These are phyloP conservation scores for Cyanoramphus novaezelandiae DNA, from an alignment of 2,113 vertebrate genomes.

Conservation along the genomic window DNA sequence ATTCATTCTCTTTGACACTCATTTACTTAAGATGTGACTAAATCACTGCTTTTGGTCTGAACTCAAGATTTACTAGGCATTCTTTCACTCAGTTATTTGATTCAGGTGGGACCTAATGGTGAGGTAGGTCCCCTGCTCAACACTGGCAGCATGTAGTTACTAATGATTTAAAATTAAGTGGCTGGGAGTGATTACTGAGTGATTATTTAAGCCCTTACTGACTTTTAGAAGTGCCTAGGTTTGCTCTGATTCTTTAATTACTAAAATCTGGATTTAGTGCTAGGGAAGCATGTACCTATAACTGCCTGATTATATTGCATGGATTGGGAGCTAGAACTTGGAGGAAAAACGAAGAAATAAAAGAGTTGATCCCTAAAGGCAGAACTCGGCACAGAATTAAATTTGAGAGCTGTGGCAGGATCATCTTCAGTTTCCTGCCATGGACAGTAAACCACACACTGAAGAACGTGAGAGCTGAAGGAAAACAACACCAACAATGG, in stretches of 20 bases:
- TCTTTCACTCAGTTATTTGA: neutral
- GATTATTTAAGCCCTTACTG: neutral
- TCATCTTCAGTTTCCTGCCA: neutral
- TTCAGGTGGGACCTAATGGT: neutral
- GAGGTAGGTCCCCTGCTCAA: neutral
- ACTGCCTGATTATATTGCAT: neutral
- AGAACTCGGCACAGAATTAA: neutral
- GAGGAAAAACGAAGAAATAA: neutral
- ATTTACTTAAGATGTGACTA: neutral
- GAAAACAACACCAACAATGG: neutral
- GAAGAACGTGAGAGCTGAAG: neutral
- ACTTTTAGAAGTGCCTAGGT: neutral
- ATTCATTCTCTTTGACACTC: neutral
- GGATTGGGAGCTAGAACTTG: neutral
- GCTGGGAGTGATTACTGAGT: neutral
- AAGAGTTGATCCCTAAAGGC: neutral
- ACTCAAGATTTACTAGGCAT: rapidly evolving
- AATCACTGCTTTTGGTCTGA: neutral
- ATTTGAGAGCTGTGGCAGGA: neutral
- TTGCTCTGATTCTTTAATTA: neutral
- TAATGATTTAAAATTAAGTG: neutral
- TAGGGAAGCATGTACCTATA: neutral
- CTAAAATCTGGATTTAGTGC: neutral
- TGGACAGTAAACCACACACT: neutral
- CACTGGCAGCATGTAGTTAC: neutral